phyloP scores from a whole-genome alignment of 2,797 vertebrate genomes.

The Anguilla megastoma region DNA sequence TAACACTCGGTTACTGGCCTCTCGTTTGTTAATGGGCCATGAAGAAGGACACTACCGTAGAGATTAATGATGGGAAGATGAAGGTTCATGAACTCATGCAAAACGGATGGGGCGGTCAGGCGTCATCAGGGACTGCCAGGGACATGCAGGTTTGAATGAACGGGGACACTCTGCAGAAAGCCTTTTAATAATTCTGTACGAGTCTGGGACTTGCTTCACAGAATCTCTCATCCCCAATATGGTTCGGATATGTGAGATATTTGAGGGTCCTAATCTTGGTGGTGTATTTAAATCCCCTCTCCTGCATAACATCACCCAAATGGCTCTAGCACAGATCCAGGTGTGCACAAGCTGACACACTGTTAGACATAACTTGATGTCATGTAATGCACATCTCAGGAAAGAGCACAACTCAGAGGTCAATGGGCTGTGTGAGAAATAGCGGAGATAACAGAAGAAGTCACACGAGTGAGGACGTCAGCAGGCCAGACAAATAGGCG shows the following conservation, averaged over 20 bases:
- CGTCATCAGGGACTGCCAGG: neutral
- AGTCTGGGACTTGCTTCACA: neutral
- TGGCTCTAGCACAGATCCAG: neutral
- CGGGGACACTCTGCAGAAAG: neutral
- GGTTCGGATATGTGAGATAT: neutral
- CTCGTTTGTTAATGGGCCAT: neutral
- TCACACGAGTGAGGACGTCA: neutral
- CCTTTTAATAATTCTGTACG: neutral
- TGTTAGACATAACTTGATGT: neutral
- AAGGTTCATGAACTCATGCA: neutral
- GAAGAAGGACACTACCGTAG: neutral
- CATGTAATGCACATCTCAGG: neutral
- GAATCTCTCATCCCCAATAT: neutral
- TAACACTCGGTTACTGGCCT: neutral
- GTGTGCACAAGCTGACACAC: neutral
- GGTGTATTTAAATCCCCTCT: neutral
- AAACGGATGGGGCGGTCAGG: neutral
- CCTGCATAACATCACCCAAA: neutral
- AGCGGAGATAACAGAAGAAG: neutral
- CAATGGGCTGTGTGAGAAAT: neutral
- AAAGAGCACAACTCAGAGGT: neutral
- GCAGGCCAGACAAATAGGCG: neutral
- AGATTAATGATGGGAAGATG: neutral
- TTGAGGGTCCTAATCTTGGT: neutral
- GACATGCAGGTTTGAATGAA: neutral